phyloP scores from a whole-genome alignment of 2,797 vertebrate genomes.

The Bucorvus abyssinicus region DNA sequence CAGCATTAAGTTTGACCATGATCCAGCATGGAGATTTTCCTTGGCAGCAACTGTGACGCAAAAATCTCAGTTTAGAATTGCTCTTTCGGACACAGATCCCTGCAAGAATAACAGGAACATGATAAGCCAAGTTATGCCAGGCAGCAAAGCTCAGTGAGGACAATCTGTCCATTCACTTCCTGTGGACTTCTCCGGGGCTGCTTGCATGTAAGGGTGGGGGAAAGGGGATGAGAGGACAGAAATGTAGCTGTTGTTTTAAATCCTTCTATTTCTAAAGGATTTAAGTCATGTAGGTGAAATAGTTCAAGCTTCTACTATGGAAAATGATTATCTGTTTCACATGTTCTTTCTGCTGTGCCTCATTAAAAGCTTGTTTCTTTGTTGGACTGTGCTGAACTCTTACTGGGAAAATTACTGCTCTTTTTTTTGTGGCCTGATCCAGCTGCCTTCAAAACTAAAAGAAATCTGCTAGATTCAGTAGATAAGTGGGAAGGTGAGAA shows the following conservation, averaged over 20 bases:
- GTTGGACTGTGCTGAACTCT: not conserved
- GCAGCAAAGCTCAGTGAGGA: not conserved
- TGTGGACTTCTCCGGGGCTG: not conserved
- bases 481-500: not conserved
- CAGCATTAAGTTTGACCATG: not conserved
- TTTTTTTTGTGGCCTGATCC: not conserved
- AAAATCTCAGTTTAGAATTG: constrained; percentile 23
- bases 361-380: constrained; percentile 11
- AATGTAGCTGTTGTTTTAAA: not conserved
- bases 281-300: not conserved
- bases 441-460: not conserved
- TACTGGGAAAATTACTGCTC: not conserved
- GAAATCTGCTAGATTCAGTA: not conserved
- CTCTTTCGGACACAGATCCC: constrained; percentile 21
- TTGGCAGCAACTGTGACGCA: not conserved
- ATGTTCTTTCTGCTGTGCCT: not conserved
- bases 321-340: not conserved
- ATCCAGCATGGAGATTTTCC: constrained; percentile 31
- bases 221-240: not conserved
- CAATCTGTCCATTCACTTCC: not conserved
- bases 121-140: constrained; percentile 5
- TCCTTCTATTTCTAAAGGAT: not conserved
- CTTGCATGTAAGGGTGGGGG: not conserved
- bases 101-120: not conserved
- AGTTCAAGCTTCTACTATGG: not conserved